A percentile compares a stretch with the other conserved stretches of the same genome.
These are phyloP conservation scores for Haemorhous mexicanus DNA, from an alignment of 2,113 vertebrate species.

Conservation along the genomic window DNA sequence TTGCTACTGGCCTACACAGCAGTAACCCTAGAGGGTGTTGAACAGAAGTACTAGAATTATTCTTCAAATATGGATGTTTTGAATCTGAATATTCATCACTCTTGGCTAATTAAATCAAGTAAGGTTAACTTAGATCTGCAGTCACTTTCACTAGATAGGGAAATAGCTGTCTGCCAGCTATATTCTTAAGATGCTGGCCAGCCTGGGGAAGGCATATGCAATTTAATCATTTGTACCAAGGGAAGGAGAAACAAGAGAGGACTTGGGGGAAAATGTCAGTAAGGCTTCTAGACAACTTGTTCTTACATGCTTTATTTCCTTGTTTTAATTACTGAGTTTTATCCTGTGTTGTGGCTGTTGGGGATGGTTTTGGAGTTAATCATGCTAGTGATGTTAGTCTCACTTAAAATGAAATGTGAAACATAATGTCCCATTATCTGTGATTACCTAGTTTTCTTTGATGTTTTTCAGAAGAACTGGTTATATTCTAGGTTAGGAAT, in stretches of 20 bases:
- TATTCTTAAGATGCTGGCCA: neutral
- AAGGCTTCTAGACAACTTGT: neutral
- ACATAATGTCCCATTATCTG: neutral
- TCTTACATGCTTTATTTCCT: neutral
- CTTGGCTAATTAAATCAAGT: neutral
- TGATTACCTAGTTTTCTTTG: neutral
- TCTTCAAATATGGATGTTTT: neutral
- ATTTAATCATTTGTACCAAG: neutral
- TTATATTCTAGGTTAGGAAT: neutral
- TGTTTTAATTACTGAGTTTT: neutral
- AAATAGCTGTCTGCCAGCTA: neutral
- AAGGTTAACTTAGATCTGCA: neutral
- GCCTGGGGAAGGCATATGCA: neutral
- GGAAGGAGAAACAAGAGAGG: neutral
- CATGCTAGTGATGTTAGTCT: neutral
- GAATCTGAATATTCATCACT: neutral
- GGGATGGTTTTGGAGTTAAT: neutral
- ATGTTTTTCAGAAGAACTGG: neutral
- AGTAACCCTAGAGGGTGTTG: neutral
- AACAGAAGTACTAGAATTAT: neutral
- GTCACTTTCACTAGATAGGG: neutral
- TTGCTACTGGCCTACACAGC: neutral
- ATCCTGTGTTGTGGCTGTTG: neutral
- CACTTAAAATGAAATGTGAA: neutral
- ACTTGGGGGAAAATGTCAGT: neutral